Base-by-base conservation (phyloP, 2,113 vertebrate genomes). In the Sprattus sprattus region DNA sequence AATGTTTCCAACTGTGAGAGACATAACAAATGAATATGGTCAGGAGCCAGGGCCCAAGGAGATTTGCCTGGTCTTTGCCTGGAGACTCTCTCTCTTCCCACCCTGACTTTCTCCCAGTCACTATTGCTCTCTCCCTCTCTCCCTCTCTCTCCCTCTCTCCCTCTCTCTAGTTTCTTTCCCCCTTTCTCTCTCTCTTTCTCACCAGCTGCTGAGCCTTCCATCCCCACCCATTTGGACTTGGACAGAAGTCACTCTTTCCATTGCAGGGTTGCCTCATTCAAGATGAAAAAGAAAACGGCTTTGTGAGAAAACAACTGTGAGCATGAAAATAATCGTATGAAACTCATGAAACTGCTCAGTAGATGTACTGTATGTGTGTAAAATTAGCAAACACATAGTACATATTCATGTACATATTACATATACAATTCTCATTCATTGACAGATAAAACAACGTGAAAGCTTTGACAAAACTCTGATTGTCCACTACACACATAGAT, bases 1-100 rank as follows among this genome's bases (percentile, higher is more conserved):
- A 91, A 89, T 86, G 86, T 92, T 93, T 89, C 88, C 75, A 85
- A 89, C 88, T 47, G 84, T 92, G 93, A 91, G 94, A 95, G 94
- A 91, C 94, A 92, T 92, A 93, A 93, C 88, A 93, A 93, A 94
- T 88, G 92, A 95, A 90, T 93, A 92, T 93, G 92, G 92, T 88
- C 91, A 89, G 89, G 93, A 91, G 88, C 83, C 18, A 83, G 82
- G 52, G 92, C 92, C 91, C 92, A 4, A 28, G 54, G 94, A 93
- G 93, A 88, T 93, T 94, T 94, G 94, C 94, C 93, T 94, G 90
- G 91, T 89, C 80, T 84, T 85, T 45, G 50, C 39, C 39, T 39
- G 85, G 82, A 89, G 89, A 86, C 49, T 60, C 18, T 1, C 52
- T 54, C 13, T 57, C 22, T 67, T 28, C 25, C 64, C 25, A 25